Evolutionary conservation across 2,113 vertebrate genomes (phyloP), one percentile per base, ranked within the genome.

Genomic region (Dromaius novaehollandiae): DNA sequence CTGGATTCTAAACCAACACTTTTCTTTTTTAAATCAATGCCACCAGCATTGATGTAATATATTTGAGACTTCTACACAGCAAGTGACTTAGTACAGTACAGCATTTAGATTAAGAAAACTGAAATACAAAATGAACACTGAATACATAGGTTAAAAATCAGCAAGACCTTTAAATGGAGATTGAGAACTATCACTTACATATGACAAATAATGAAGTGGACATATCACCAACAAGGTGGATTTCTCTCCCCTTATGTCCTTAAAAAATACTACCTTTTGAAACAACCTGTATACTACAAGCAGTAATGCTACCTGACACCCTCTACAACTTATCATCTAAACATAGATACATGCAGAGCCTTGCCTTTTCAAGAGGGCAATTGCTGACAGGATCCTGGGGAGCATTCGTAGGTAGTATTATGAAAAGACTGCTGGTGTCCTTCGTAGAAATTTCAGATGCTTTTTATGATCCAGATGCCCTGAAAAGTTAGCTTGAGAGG

Each of bases 81-180:
- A 92, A 95, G 81, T 65, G 65, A 85, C 70, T 94, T 94, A 64
- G 79, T 61, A 80, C 28, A 73, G 66, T 69, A 94, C 69, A 94
- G 89, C 46, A 79, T 44, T 82, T 20, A 68, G 60, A 92, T 79
- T 87, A 84, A 75, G 61, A 74, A 93, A 86, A 94, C 42, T 26
- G 4, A 92, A 92, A 16, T 79, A 79, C 42, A 89, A 92, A 86
- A 87, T n/a, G 44, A 36, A 90, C 0, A 2, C 42, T 38, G 74
- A 95, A 84, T n/a, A 89, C 38, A n/a, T 11, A 28, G 77, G 87
- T 89, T 91, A 76, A 85, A 88, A 80, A 86, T 8, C 48, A 19
- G 58, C 56, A 69, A 10, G 17, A 82, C 79, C 51, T 91, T 89
- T 51, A 87, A 79, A 89, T 61, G 84, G 36, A 70, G 80, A 73